These are phyloP conservation scores for Halisarca cf. caerulea DNA, from an alignment of 37 sponge, comb jelly and placozoan genomes.

Conservation along the genomic window DNA sequence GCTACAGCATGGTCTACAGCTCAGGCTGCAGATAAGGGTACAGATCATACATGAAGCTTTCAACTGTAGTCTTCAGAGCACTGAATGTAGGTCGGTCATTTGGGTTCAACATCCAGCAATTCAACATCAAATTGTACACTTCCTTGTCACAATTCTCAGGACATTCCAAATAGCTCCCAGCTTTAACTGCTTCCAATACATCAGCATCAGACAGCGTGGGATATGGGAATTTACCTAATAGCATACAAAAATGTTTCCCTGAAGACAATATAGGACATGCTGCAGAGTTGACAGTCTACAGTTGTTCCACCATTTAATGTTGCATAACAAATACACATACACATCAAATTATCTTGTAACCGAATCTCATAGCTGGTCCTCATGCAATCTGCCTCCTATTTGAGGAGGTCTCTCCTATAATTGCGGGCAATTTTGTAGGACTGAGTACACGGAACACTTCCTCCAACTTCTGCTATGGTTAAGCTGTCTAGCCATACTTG, in stretches of 20 bases:
- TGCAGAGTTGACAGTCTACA: no score
- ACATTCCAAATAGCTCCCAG: background rate
- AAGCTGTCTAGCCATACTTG: no score
- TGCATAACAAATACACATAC: background rate
- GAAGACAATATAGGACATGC: no score
- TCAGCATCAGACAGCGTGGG: constrained; percentile 10
- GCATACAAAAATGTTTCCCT: no score
- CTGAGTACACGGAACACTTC: no score
- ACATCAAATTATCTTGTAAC: background rate
- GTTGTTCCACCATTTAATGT: no score
- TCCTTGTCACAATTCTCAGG: constrained; percentile 8
- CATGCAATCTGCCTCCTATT: no score
- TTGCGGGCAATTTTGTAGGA: no score
- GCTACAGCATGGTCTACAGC: no score
- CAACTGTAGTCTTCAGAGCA: background rate
- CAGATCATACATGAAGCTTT: background rate
- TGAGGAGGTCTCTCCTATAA: no score
- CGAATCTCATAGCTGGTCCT: no score
- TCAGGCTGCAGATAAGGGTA: constrained; percentile 1
- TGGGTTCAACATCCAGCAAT: constrained; percentile 3
- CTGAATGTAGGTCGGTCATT: background rate
- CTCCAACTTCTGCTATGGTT: no score
- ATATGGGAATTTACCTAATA: constrained; percentile 2
- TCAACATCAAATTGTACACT: constrained; percentile 11
- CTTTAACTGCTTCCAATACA: background rate